phyloP scores from a whole-genome alignment of 2,113 vertebrate genomes.

The Kryptolebias marmoratus region DNA sequence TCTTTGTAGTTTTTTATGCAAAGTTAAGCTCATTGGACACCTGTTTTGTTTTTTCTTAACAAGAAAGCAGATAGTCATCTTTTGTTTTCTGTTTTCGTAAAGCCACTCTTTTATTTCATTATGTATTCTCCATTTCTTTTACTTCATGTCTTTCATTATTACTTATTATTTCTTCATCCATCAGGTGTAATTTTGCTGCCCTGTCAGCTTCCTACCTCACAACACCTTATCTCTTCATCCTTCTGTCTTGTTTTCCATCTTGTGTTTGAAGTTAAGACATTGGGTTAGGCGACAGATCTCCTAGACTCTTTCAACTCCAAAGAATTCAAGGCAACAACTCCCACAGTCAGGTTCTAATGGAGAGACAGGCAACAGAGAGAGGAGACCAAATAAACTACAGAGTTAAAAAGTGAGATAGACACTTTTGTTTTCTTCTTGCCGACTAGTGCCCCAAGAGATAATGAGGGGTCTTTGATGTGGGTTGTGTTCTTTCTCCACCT shows the following conservation, averaged over 20 bases:
- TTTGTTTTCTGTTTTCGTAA: background rate
- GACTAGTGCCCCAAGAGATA: constrained; percentile 69
- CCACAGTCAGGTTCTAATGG: constrained; percentile 60
- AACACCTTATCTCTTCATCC: constrained; percentile 50
- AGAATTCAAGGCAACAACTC: constrained; percentile 61
- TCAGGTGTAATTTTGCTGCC: constrained; percentile 14
- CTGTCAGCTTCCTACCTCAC: constrained; percentile 26
- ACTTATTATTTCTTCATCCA: constrained; percentile 16
- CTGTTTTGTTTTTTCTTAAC: background rate
- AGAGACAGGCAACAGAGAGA: constrained; percentile 51
- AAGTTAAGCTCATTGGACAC: background rate
- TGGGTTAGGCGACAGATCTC: constrained; percentile 57
- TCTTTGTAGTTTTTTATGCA: too few relatives aligned
- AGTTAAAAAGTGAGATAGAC: constrained; percentile 37
- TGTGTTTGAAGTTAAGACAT: constrained; percentile 60
- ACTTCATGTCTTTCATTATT: constrained; percentile 19
- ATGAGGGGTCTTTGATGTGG: constrained; percentile 74
- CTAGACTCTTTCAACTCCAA: constrained; percentile 66
- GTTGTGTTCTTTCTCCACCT: constrained; percentile 54
- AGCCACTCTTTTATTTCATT: background rate
- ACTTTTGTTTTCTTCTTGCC: constrained; percentile 67
- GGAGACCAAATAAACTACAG: constrained; percentile 47
- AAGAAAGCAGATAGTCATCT: background rate
- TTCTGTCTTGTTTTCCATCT: constrained; percentile 48
- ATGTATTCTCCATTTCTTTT: background rate